phyloP scores from a whole-genome alignment of 2,113 vertebrate genomes.

The Tylochromis polylepis region DNA sequence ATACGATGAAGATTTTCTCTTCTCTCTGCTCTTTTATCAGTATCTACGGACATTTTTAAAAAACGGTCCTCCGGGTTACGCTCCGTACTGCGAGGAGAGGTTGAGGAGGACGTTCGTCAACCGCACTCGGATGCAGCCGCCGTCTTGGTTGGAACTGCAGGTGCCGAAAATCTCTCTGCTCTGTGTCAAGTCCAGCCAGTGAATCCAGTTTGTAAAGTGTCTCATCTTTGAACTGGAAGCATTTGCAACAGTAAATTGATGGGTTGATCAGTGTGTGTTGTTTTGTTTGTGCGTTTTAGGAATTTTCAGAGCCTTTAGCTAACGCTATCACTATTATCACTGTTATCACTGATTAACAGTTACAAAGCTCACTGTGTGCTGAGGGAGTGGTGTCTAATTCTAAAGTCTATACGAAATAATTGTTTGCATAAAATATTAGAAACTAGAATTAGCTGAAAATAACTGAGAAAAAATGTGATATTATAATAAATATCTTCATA shows the following conservation, averaged over 20 bases:
- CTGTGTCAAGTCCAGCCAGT: neutral
- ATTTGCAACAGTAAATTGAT: neutral
- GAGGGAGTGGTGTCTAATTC: neutral
- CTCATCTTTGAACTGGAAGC: neutral
- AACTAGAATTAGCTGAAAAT: neutral
- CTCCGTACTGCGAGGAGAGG: constrained; percentile 95
- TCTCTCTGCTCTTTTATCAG: constrained; percentile 53
- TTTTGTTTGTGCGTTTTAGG: rapidly evolving
- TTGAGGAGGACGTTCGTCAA: constrained; percentile 90
- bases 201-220: neutral
- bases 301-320: neutral
- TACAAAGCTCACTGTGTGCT: neutral
- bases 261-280: neutral
- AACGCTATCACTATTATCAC: neutral
- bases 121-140: constrained; percentile 89
- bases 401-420: neutral
- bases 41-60: constrained; percentile 91
- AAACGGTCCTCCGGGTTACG: constrained; percentile 88
- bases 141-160: constrained; percentile 97
- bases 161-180: constrained; percentile 31
- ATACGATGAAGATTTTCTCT: neutral
- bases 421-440: neutral
- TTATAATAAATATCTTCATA: neutral
- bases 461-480: neutral
- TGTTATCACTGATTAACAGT: neutral